Evolutionary conservation across 2,797 vertebrate species (phyloP).

Genomic region (Peromyscus aztecus): DNA sequence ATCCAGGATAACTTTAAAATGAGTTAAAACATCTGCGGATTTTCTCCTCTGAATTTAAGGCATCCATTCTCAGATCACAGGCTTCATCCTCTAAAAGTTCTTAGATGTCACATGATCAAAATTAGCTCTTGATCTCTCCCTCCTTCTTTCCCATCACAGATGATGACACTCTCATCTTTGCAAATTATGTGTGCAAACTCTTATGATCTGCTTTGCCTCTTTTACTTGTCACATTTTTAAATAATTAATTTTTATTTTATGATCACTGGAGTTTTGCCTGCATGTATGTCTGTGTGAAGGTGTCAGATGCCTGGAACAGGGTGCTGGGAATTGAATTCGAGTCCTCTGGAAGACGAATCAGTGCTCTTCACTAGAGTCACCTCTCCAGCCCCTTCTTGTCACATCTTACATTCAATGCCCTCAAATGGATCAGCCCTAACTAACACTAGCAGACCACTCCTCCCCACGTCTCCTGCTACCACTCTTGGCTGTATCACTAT

Average conservation of each 20-base stretch:
- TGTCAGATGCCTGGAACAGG: no score
- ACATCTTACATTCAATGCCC: neutral
- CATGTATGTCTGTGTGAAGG: no score
- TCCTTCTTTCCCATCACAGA: neutral
- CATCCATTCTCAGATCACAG: neutral
- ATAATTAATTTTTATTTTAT: no score
- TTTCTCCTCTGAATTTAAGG: neutral
- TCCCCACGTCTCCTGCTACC: neutral
- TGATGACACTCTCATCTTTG: neutral
- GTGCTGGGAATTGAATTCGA: no score
- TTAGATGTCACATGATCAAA: neutral
- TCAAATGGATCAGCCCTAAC: neutral
- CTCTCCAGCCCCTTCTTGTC: neutral
- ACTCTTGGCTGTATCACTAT: neutral
- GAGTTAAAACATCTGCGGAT: neutral
- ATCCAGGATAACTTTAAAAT: neutral
- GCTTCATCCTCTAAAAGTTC: neutral
- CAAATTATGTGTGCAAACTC: neutral
- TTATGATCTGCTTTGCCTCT: neutral
- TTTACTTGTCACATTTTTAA: neutral
- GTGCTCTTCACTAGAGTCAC: neutral
- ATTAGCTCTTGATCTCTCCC: neutral
- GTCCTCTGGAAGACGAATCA: no score
- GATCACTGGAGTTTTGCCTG: no score
- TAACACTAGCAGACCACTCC: neutral